Base-by-base conservation (phyloP, 2,113 vertebrate genomes). In the Rhinoderma darwinii region DNA sequence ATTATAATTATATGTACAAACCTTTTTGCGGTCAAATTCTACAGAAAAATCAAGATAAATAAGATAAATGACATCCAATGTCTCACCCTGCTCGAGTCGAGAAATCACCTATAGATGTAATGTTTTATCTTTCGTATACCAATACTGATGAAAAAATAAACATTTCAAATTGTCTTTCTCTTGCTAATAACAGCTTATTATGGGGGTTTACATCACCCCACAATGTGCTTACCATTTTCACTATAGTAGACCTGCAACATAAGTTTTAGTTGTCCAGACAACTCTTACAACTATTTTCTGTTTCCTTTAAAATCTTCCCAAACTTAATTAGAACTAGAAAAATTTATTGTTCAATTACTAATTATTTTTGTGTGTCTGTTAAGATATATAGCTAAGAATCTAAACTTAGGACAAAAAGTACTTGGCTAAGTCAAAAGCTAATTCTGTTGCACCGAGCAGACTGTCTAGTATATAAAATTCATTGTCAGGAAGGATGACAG, bases 401-500 rank as follows among this genome's bases (percentile, higher is more conserved):
- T 51, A 18, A 32, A 77, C 41, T 44, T 66, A 66, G 20, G 41
- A 82, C 61, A 47, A 14, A 50, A n/a, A 82, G 43, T 25, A 50
- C 63, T 72, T 83, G 81, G 63, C 61, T 37, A 39, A 32, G 43
- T 83, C 18, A 70, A 66, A 83, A 83, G 27, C 30, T 70, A 35
- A 83, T 83, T 68, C 61, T 87, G 50, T 22, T 50, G 78, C 86
- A 74, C 32, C 51, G 39, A 63, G 27, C 51, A 63, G 51, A 56
- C 50, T 63, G 47, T 44, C 41, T 80, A 75, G 27, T 82, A 54
- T 82, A 61, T 87, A 75, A 82, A 87, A 75, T 74, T 59, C 35
- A 74, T 70, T 82, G 79, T 50, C 39, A 27, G 78, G 70, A 87
- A 87, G 79, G 86, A 87, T 82, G 86, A 74, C 77, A 56, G 47